Conservation (phyloP, 2,888 invertebrate genomes). For the Eristalinus aeneus region DNA sequence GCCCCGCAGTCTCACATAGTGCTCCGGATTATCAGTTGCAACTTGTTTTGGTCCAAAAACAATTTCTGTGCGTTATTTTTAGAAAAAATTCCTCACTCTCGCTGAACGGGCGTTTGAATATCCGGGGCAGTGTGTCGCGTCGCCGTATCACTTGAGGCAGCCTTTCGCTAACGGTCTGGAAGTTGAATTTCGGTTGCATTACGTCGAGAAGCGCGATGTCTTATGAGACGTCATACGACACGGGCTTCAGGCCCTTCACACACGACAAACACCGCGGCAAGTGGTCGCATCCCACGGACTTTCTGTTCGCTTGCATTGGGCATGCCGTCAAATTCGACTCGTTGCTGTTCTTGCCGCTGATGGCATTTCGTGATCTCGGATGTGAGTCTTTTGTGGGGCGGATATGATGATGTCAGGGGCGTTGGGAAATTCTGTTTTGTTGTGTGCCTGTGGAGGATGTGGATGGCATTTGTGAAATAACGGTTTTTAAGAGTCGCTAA, state of each 20-base stretch:
- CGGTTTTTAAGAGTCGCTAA: too few relatives aligned
- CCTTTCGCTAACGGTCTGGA: too few relatives aligned
- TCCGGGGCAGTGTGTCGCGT: too few relatives aligned
- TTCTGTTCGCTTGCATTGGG: slow-evolving; percentile 88
- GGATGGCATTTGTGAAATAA: too few relatives aligned
- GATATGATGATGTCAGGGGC: not conserved
- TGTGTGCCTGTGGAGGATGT: not conserved
- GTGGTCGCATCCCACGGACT: slow-evolving; percentile 89
- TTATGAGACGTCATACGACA: slow-evolving; percentile 75
- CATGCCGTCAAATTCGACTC: slow-evolving; percentile 89
- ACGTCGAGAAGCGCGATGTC: slow-evolving; percentile 10
- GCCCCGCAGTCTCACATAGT: too few relatives aligned
- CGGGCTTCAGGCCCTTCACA: slow-evolving; percentile 76
- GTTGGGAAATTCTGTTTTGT: not conserved
- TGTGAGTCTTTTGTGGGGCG: not conserved
- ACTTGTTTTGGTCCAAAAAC: too few relatives aligned
- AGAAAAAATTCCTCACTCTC: too few relatives aligned
- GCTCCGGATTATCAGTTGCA: too few relatives aligned
- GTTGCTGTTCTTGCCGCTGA: not conserved
- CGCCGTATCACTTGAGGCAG: too few relatives aligned
- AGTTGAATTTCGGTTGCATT: too few relatives aligned
- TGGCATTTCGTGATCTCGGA: not conserved
- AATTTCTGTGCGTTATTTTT: too few relatives aligned
- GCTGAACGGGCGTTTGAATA: too few relatives aligned
- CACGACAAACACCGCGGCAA: slow-evolving; percentile 82